These are phyloP conservation scores for Odontesthes bonariensis DNA, from an alignment of 2,113 vertebrate genomes.

Conservation along the genomic window DNA sequence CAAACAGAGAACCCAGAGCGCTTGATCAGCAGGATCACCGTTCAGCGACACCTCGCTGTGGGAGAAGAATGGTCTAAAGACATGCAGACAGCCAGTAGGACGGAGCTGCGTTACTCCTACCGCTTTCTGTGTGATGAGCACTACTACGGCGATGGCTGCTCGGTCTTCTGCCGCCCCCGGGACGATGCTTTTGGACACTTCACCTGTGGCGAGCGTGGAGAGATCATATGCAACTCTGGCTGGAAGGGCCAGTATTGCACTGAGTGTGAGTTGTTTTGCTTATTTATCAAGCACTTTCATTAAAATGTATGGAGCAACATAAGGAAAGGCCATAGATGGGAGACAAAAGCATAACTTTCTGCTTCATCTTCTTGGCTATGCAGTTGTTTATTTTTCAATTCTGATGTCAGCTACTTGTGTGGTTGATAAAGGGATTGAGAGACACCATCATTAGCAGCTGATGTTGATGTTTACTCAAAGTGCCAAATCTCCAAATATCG, in stretches of 20 bases:
- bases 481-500: not conserved
- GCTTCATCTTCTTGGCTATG: not conserved
- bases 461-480: slow-evolving; percentile 36
- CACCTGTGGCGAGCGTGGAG: slow-evolving; percentile 94
- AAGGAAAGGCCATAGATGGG: slow-evolving; percentile 2
- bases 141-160: slow-evolving; percentile 98
- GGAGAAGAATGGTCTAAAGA: slow-evolving; percentile 98
- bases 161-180: slow-evolving; percentile 94
- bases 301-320: not conserved
- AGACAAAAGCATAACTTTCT: not conserved
- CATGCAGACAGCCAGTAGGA: slow-evolving; percentile 89
- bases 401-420: slow-evolving; percentile 11
- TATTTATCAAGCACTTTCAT: slow-evolving; percentile 1
- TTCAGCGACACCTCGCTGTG: slow-evolving; percentile 94
- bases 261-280: slow-evolving; percentile 87
- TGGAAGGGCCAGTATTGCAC: slow-evolving; percentile 98
- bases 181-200: slow-evolving; percentile 98
- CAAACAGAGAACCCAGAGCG: slow-evolving; percentile 91
- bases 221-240: slow-evolving; percentile 95
- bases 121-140: slow-evolving; percentile 96
- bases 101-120: slow-evolving; percentile 96
- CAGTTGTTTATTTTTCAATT: slow-evolving; percentile 37
- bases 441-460: not conserved
- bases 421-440: slow-evolving; percentile 12
- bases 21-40: slow-evolving; percentile 94